Percentiles rank a stretch among this genome's conserved stretches.
Conservation (phyloP, 2,113 vertebrate species). For the Aptenodytes patagonicus region DNA sequence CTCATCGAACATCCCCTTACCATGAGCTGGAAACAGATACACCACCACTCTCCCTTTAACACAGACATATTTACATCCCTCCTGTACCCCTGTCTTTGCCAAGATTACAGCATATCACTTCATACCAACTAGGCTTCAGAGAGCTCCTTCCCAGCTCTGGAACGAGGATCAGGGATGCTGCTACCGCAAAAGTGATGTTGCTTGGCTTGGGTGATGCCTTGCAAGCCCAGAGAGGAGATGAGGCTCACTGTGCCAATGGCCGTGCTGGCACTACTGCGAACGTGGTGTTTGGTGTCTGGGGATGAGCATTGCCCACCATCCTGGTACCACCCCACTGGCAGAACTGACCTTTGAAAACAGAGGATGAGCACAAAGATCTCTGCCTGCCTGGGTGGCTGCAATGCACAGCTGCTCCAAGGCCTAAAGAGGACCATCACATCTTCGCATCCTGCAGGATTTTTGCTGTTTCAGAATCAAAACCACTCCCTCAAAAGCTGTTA, state of each 20-base stretch:
- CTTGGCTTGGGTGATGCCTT: neutral
- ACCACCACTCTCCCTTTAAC: neutral
- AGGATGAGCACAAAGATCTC: neutral
- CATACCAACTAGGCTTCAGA: neutral
- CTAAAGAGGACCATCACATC: neutral
- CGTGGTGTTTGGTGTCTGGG: fast-evolving
- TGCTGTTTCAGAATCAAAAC: neutral
- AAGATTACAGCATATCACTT: neutral
- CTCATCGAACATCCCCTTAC: neutral
- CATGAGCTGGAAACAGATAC: neutral
- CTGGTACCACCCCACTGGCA: neutral
- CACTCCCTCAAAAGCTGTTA: neutral
- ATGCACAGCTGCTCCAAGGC: fast-evolving
- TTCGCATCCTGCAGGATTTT: neutral
- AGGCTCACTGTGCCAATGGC: neutral
- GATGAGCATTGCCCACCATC: neutral
- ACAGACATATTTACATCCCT: neutral
- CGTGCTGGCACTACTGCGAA: neutral
- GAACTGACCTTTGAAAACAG: neutral
- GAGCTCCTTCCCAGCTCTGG: neutral
- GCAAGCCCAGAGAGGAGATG: neutral
- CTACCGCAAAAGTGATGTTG: neutral
- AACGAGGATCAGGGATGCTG: neutral
- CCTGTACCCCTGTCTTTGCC: neutral
- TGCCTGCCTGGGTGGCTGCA: neutral